Percentiles rank a stretch among this genome's conserved stretches.
phyloP scores from a whole-genome alignment of 2,797 vertebrate species.

The Danio albolineatus region DNA sequence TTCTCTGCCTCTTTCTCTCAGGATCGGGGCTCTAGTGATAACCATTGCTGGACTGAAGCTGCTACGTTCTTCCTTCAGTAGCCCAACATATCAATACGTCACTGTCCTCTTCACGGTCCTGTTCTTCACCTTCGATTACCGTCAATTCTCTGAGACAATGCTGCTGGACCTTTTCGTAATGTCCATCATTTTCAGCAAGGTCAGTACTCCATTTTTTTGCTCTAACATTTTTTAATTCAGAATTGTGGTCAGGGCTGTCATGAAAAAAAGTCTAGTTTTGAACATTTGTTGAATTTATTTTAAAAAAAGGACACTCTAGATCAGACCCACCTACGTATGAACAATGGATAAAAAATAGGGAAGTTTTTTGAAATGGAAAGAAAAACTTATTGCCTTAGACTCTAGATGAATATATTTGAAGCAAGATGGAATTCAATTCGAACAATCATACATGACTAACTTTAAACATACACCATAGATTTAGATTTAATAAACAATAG shows the following conservation, averaged over 20 bases:
- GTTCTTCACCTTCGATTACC: constrained; percentile 98
- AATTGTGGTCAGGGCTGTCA: not conserved
- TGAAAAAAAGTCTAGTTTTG: not conserved
- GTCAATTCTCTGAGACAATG: constrained; percentile 93
- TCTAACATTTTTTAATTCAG: not conserved
- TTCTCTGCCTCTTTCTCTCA: constrained; percentile 62
- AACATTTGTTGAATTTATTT: not conserved
- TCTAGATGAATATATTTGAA: no score
- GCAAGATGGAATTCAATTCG: no score
- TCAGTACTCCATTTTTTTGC: no score
- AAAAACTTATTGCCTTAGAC: no score
- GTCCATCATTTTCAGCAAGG: constrained; percentile 99
- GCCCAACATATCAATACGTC: constrained; percentile 94
- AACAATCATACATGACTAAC: no score
- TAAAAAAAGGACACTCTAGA: no score
- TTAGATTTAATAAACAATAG: no score
- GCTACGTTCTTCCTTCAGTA: constrained; percentile 95
- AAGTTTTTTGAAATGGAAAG: no score
- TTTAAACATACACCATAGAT: no score
- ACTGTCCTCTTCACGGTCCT: constrained; percentile 96
- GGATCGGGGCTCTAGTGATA: constrained; percentile 95
- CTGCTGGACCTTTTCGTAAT: constrained; percentile 97
- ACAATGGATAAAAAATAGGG: no score
- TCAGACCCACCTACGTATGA: no score
- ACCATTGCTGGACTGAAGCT: constrained; percentile 96